Evolutionary conservation across 2,888 invertebrate genomes (phyloP), one percentile per base, ranked within the genome.

Genomic region (Ophioninae sp.): DNA sequence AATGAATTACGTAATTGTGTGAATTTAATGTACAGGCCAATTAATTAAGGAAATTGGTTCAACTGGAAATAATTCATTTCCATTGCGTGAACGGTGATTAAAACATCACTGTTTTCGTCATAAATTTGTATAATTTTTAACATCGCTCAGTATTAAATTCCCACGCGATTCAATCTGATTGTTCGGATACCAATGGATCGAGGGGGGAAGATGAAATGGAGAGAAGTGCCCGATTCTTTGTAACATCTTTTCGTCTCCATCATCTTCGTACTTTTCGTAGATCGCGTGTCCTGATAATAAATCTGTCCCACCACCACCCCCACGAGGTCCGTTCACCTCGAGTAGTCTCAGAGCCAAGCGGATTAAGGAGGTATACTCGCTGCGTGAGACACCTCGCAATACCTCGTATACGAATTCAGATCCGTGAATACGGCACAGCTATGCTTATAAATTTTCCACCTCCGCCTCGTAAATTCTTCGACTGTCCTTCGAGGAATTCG

Each of bases 361-460:
- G 84, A 84, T 84, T 84, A 84, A 79, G 79, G 73, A 81, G 84
- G 72, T 79, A 70, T 21, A 73, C 73, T 73, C 41, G 23, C 65
- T 59, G 50, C 72, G 13, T 59, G 69, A 17, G 50, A 70, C 64
- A 81, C 75, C 59, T 81, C 69, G 70, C 68, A 80, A 30, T 67
- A 73, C 69, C 65, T 73, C 69, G n/a, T n/a, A 56, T 62, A 73
- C 41, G 67, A 61, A 65, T 10, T 44, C 79, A 56, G 57, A 59
- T 20, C 64, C 75, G 64, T 76, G 77, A 80, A 83, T 83, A 70
- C 73, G 67, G 68, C 70, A 70, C 82, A 37, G 67, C 81, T 70
- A 84, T 78, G 70, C 78, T 81, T 78, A 82, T 75, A 73, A 78
- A 78, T 82, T 79, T 83, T 79, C 30, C 79, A 70, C 67, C 67